These are phyloP conservation scores for Fragum whitleyi DNA, from an alignment of 2,888 invertebrate genomes.

Conservation along the genomic window DNA sequence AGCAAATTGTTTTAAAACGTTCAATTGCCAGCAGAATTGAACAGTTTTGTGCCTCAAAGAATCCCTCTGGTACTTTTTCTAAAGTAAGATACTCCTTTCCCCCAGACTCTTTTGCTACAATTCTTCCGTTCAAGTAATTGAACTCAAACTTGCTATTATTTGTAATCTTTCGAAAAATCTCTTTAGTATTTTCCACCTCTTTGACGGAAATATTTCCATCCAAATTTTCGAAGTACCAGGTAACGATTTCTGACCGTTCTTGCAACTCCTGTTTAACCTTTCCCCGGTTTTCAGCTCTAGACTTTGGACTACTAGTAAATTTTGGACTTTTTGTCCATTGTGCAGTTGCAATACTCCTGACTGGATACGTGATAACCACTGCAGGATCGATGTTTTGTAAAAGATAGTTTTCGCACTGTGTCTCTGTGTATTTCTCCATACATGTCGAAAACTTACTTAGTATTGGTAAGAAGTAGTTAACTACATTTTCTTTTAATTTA, in stretches of 20 bases:
- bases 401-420: conserved; percentile 11
- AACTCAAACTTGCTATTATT: not conserved
- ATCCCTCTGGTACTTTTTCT: conserved; percentile 56
- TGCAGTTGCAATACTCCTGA: conserved; percentile 45
- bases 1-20: conserved; percentile 39
- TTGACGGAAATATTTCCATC: not conserved
- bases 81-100: not conserved
- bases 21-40: conserved; percentile 43
- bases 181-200: not conserved
- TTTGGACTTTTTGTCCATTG: conserved; percentile 47
- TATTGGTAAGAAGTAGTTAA: not conserved
- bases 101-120: not conserved
- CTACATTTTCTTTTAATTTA: not conserved
- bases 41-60: conserved; percentile 50
- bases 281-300: not conserved
- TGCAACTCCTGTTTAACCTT: conserved; percentile 3
- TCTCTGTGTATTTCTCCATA: not conserved
- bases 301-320: not conserved
- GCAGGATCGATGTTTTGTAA: not conserved
- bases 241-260: conserved; percentile 46
- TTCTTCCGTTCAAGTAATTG: not conserved
- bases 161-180: conserved; percentile 28
- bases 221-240: conserved; percentile 13
- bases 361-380: conserved; percentile 37
- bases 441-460: not conserved